Conservation (phyloP, 2,888 invertebrate species). For the Ichneumoninae sp. region DNA sequence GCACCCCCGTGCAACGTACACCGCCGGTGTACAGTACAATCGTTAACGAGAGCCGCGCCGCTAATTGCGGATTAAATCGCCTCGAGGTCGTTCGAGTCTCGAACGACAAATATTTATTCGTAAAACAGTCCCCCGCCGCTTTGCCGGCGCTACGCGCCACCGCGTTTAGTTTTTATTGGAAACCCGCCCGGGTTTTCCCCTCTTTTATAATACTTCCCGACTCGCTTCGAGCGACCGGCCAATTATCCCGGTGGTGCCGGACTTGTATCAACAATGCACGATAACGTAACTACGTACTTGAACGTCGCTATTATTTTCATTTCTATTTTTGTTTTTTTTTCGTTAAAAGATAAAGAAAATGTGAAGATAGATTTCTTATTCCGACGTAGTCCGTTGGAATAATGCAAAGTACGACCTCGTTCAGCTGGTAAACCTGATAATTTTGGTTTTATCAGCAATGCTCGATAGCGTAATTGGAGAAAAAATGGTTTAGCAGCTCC, state of each 20-base stretch:
- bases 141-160: constrained; percentile 39
- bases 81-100: constrained; percentile 64
- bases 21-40: constrained; percentile 45
- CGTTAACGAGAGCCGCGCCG: constrained; percentile 64
- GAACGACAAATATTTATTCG: constrained; percentile 68
- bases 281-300: neutral
- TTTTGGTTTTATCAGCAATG: constrained; percentile 36
- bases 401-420: too few species aligned
- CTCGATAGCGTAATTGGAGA: neutral
- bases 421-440: too few species aligned
- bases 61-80: constrained; percentile 68
- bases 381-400: too few species aligned
- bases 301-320: neutral
- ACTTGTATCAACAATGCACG: constrained; percentile 37
- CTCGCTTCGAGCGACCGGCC: constrained; percentile 40
- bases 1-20: constrained; percentile 38
- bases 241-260: constrained; percentile 52
- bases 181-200: constrained; percentile 30
- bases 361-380: too few species aligned
- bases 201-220: constrained; percentile 49
- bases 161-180: constrained; percentile 58
- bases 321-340: neutral
- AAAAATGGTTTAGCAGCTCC: too few species aligned
- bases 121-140: constrained; percentile 13
- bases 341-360: too few species aligned